phyloP scores from a whole-genome alignment of 1,140 invertebrate species.

The Macrobrachium nipponense region DNA sequence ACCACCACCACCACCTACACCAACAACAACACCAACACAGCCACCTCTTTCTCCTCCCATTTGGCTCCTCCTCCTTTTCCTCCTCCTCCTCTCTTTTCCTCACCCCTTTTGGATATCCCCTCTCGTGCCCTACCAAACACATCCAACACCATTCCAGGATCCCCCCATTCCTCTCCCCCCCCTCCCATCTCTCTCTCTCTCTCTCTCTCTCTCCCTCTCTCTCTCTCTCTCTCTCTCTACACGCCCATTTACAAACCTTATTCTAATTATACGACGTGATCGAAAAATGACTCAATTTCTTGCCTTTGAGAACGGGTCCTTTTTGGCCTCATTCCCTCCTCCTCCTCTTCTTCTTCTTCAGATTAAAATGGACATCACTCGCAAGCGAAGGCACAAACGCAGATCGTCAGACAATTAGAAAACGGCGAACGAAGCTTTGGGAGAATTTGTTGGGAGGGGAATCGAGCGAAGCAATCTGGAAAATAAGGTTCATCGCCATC shows the following conservation, averaged over 20 bases:
- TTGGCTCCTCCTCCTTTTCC: background rate
- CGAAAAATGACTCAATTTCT: background rate
- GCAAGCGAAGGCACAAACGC: too few species aligned
- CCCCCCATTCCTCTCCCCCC: background rate
- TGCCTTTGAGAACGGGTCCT: too few species aligned
- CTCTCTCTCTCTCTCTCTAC: background rate
- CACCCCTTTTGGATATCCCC: background rate
- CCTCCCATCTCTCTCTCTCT: conserved; percentile 10
- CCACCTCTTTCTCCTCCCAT: background rate
- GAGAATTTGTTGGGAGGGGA: too few species aligned
- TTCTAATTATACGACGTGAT: background rate
- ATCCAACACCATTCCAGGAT: background rate
- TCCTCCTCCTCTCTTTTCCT: background rate
- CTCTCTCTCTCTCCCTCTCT: conserved; percentile 15
- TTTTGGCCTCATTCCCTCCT: too few species aligned
- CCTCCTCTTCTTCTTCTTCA: too few species aligned
- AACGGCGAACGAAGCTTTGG: too few species aligned
- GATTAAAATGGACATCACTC: too few species aligned
- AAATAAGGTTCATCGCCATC: too few species aligned
- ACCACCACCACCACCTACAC: too few species aligned
- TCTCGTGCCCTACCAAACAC: background rate
- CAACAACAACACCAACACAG: background rate
- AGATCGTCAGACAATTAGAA: too few species aligned
- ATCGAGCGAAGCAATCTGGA: too few species aligned
- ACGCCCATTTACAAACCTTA: background rate